Percentiles rank a stretch among this genome's conserved stretches.
phyloP scores from a whole-genome alignment of 2,888 invertebrate genomes.

The Drosophila cracens region DNA sequence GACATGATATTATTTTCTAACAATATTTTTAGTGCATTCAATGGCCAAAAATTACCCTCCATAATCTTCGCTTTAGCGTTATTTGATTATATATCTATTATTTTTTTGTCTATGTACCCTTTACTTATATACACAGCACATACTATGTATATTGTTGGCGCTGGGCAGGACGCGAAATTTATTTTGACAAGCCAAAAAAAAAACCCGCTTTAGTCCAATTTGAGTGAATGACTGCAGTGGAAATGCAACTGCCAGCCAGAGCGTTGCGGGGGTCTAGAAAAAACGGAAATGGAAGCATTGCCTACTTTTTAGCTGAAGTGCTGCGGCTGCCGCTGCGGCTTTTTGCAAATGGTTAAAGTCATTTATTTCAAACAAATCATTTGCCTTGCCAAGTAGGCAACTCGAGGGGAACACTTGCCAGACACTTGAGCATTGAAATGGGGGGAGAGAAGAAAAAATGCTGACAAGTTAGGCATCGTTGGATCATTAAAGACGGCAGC shows the following conservation, averaged over 20 bases:
- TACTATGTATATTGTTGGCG: slow-evolving; percentile 50
- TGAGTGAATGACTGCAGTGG: slow-evolving; percentile 75
- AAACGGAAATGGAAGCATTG: slow-evolving; percentile 50
- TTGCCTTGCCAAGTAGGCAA: slow-evolving; percentile 55
- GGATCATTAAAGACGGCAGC: slow-evolving; percentile 48
- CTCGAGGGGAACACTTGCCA: slow-evolving; percentile 24
- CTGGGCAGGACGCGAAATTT: slow-evolving; percentile 65
- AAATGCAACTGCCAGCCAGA: slow-evolving; percentile 72
- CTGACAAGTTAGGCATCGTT: slow-evolving; percentile 63
- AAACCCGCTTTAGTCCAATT: slow-evolving; percentile 59
- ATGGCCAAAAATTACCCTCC: neutral
- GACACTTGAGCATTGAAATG: slow-evolving; percentile 33
- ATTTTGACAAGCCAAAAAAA: slow-evolving; percentile 61
- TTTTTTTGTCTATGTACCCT: slow-evolving; percentile 28
- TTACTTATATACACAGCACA: slow-evolving; percentile 24
- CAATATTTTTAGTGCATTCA: slow-evolving; percentile 4
- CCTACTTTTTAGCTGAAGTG: slow-evolving; percentile 72
- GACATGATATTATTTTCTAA: too few relatives aligned
- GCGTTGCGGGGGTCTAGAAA: slow-evolving; percentile 16
- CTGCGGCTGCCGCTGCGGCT: slow-evolving; percentile 66
- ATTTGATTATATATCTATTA: slow-evolving; percentile 3
- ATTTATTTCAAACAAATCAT: slow-evolving; percentile 77
- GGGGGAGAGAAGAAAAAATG: neutral
- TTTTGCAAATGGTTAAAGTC: slow-evolving; percentile 77
- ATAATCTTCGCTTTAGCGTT: neutral